Percentiles rank a stretch among this genome's conserved stretches.
Evolutionary conservation across 2,797 vertebrate species (phyloP).

Genomic region (Varecia variegata): DNA sequence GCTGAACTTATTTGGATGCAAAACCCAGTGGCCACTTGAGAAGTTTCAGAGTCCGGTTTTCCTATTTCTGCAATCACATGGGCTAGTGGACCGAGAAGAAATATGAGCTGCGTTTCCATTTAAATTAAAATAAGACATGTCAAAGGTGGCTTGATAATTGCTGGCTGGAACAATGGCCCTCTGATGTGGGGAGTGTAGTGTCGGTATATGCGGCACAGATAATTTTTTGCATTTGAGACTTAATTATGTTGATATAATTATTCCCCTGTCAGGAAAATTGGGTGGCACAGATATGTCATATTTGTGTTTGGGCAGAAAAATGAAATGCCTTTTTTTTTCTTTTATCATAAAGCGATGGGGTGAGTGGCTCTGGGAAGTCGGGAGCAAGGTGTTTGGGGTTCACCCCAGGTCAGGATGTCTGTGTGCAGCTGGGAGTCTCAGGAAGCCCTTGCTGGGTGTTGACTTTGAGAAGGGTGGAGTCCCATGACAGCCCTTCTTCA

Average conservation of each 20-base stretch:
- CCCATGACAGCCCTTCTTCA: neutral
- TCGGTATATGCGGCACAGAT: neutral
- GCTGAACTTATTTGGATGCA: neutral
- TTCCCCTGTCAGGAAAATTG: constrained; percentile 47
- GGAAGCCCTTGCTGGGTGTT: neutral
- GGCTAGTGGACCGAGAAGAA: neutral
- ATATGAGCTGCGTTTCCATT: constrained; percentile 68
- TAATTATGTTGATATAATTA: constrained; percentile 75
- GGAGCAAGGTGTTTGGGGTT: neutral
- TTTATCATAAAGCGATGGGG: neutral
- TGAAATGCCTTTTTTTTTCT: constrained; percentile 18
- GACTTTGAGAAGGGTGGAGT: neutral
- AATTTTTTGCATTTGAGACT: constrained; percentile 62
- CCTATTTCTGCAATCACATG: neutral
- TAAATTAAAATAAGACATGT: constrained; percentile 54
- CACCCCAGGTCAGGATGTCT: neutral
- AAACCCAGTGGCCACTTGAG: neutral
- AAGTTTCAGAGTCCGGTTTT: neutral
- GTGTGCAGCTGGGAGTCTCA: neutral
- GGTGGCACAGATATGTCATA: constrained; percentile 33
- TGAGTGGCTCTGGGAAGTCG: neutral
- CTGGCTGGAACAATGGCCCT: neutral
- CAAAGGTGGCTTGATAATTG: constrained; percentile 47
- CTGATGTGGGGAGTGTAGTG: neutral
- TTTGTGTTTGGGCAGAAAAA: constrained; percentile 53